Percentiles rank a stretch among this genome's conserved stretches.
Conservation (phyloP, 1,140 invertebrate genomes). For the Micrasema longulum region DNA sequence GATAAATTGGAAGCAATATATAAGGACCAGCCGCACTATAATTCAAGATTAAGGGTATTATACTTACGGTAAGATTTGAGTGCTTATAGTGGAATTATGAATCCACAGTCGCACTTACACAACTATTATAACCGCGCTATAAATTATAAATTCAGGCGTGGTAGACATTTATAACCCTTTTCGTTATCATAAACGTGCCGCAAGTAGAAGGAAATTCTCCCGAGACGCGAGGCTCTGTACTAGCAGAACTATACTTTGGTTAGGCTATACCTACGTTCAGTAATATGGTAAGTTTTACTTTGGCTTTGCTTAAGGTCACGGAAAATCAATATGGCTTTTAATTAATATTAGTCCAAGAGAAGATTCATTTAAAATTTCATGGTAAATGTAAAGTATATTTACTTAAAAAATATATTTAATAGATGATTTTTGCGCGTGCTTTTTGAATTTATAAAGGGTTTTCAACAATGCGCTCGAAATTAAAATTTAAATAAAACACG, state of each 20-base stretch:
- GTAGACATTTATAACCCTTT: constrained; percentile 53
- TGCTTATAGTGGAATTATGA: constrained; percentile 45
- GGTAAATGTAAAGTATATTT: too few species aligned
- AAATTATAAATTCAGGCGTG: constrained; percentile 54
- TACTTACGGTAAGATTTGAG: constrained; percentile 44
- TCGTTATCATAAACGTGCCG: constrained; percentile 50
- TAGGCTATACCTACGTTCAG: too few species aligned
- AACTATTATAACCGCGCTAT: constrained; percentile 49
- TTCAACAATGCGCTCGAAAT: too few species aligned
- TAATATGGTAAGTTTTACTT: neutral
- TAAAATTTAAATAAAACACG: too few species aligned
- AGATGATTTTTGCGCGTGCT: too few species aligned
- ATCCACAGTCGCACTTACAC: constrained; percentile 43
- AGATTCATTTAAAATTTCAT: too few species aligned
- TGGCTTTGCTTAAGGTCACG: neutral
- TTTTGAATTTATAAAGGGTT: too few species aligned
- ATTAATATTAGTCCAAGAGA: too few species aligned
- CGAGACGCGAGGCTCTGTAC: constrained; percentile 19
- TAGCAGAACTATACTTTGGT: too few species aligned
- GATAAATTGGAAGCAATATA: constrained; percentile 36
- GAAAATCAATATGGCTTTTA: too few species aligned
- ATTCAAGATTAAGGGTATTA: constrained; percentile 40
- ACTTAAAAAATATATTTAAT: too few species aligned
- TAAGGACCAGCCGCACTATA: constrained; percentile 31
- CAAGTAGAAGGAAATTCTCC: constrained; percentile 44